These are phyloP conservation scores for Sinhomidia bicolor DNA, from an alignment of 2,888 invertebrate species.

Conservation along the genomic window DNA sequence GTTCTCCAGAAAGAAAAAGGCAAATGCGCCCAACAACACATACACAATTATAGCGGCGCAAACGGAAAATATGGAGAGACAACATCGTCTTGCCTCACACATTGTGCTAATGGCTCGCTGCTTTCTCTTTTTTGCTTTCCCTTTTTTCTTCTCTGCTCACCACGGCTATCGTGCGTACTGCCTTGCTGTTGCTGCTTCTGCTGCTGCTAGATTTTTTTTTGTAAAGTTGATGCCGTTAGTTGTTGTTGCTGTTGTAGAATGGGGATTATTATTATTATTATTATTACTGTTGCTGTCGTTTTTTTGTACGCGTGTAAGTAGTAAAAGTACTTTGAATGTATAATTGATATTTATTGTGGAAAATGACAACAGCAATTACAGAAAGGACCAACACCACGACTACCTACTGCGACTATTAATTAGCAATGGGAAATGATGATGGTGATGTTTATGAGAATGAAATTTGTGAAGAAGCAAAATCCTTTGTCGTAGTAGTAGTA, in stretches of 20 bases:
- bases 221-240: too few species aligned
- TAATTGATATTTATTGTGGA: conserved; percentile 13
- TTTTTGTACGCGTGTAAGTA: conserved; percentile 21
- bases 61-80: conserved; percentile 79
- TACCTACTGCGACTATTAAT: too few species aligned
- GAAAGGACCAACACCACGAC: background rate
- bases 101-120: conserved; percentile 68
- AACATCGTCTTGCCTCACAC: conserved; percentile 80
- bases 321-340: conserved; percentile 16
- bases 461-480: background rate
- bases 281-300: background rate
- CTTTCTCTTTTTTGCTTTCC: background rate
- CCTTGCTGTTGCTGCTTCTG: background rate
- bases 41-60: conserved; percentile 86
- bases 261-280: background rate
- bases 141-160: background rate
- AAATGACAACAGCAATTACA: background rate
- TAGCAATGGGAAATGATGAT: background rate
- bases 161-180: background rate
- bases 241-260: background rate
- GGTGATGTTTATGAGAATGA: background rate
- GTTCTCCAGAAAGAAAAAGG: conserved; percentile 93
- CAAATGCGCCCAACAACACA: conserved; percentile 94
- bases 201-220: too few species aligned
- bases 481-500: background rate